Evolutionary conservation across 2,797 vertebrate species (phyloP).

Genomic region (Urophycis tenuis): DNA sequence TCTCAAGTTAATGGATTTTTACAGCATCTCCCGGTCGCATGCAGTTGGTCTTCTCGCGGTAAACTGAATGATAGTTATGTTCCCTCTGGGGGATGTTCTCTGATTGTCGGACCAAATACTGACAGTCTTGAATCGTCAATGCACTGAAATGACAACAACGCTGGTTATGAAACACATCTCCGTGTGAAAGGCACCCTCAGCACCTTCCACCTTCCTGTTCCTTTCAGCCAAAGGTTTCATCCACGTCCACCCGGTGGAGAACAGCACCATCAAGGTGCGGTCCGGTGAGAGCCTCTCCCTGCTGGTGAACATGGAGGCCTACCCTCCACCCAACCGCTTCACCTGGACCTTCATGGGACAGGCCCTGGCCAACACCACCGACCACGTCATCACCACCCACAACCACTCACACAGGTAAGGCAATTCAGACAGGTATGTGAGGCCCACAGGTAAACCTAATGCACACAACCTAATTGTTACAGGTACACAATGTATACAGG

Average conservation of each 20-base stretch:
- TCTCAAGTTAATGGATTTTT: background rate
- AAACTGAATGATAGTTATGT: no score
- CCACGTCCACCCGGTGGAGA: slow-evolving; percentile 66
- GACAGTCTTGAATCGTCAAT: no score
- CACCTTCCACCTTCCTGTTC: slow-evolving; percentile 6
- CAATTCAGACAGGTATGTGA: slow-evolving; percentile 34
- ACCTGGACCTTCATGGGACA: slow-evolving; percentile 84
- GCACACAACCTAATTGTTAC: background rate
- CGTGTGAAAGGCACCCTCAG: background rate
- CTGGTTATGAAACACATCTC: no score
- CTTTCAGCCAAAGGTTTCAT: slow-evolving; percentile 89
- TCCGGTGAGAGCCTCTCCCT: slow-evolving; percentile 85
- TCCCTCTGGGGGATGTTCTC: no score
- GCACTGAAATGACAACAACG: no score
- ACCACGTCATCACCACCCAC: slow-evolving; percentile 80
- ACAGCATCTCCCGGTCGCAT: no score
- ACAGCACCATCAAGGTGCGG: slow-evolving; percentile 79
- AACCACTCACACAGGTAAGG: slow-evolving; percentile 47
- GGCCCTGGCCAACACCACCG: slow-evolving; percentile 80
- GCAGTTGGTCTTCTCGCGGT: no score
- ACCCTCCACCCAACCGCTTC: slow-evolving; percentile 75
- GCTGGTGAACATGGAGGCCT: slow-evolving; percentile 80
- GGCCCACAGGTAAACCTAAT: no score
- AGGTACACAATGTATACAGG: background rate
- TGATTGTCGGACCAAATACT: no score